Conservation (phyloP, 1,140 invertebrate genomes). For the Zaprionus davidi region DNA sequence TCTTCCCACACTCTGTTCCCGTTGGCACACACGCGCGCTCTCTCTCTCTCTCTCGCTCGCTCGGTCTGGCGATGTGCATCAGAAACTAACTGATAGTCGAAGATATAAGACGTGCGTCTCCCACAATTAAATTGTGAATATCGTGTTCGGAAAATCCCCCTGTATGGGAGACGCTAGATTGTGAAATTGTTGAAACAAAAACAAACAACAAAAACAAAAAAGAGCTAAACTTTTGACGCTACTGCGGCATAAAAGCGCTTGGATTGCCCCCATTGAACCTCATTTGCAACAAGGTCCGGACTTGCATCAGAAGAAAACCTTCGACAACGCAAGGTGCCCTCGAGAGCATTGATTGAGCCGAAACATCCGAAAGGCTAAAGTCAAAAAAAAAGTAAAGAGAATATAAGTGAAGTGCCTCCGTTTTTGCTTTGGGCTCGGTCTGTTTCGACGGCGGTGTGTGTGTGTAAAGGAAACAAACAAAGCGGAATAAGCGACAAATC, state of each 20-base stretch:
- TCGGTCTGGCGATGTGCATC: slow-evolving; percentile 24
- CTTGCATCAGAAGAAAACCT: slow-evolving; percentile 28
- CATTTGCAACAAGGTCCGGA: slow-evolving; percentile 58
- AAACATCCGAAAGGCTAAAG: slow-evolving; percentile 1
- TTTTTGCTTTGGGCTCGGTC: slow-evolving; percentile 10
- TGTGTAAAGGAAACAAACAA: slow-evolving; percentile 72
- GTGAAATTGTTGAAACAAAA: slow-evolving; percentile 23
- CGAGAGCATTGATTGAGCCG: not conserved
- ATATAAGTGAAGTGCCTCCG: slow-evolving; percentile 68
- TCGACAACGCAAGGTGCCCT: not conserved
- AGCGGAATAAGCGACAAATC: slow-evolving; percentile 61
- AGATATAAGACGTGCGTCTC: slow-evolving; percentile 53
- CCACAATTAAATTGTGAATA: slow-evolving; percentile 31
- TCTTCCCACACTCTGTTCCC: not conserved
- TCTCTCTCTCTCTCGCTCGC: not conserved
- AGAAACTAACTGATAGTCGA: slow-evolving; percentile 36
- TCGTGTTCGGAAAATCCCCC: slow-evolving; percentile 55
- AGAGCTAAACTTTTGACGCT: not conserved
- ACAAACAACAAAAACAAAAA: not conserved
- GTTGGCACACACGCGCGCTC: slow-evolving; percentile 13
- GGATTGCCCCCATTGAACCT: slow-evolving; percentile 32
- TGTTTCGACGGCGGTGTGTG: slow-evolving; percentile 48
- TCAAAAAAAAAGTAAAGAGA: slow-evolving; percentile 45
- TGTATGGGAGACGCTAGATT: slow-evolving; percentile 44
- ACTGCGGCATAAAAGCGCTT: slow-evolving; percentile 62